Evolutionary conservation across 2,113 vertebrate species (phyloP).

Genomic region (Corvus moneduloides): DNA sequence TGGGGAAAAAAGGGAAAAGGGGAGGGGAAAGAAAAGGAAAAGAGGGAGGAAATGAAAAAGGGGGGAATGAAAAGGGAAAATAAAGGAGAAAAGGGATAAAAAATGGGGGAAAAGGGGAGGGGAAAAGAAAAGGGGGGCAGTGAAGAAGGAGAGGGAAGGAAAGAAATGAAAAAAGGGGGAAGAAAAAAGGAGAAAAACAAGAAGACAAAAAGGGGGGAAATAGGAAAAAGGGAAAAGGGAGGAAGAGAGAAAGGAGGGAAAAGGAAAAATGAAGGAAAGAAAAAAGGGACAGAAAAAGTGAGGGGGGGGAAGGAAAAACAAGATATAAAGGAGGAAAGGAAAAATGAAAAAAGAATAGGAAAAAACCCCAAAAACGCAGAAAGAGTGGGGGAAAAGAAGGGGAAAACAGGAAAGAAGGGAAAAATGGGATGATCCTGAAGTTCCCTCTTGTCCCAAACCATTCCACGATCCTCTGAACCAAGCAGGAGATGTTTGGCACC

Average conservation of each 20-base stretch:
- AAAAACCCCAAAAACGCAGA: no score
- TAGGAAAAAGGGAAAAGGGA: neutral
- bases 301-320: no score
- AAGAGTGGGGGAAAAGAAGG: accelerated
- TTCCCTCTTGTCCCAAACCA: neutral
- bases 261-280: neutral
- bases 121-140: neutral
- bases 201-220: neutral
- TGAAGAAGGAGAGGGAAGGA: no score
- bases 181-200: neutral
- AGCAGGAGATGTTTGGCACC: neutral
- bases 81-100: no score
- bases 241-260: accelerated
- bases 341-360: neutral
- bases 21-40: accelerated
- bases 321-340: neutral
- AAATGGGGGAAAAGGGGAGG: no score
- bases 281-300: accelerated
- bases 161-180: no score
- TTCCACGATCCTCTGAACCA: neutral
- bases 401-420: accelerated
- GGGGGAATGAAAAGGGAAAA: no score
- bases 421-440: neutral
- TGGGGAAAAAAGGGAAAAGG: no score
- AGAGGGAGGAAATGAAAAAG: accelerated